phyloP scores from a whole-genome alignment of 2,888 invertebrate genomes.

The Eupithecia tripunctaria region DNA sequence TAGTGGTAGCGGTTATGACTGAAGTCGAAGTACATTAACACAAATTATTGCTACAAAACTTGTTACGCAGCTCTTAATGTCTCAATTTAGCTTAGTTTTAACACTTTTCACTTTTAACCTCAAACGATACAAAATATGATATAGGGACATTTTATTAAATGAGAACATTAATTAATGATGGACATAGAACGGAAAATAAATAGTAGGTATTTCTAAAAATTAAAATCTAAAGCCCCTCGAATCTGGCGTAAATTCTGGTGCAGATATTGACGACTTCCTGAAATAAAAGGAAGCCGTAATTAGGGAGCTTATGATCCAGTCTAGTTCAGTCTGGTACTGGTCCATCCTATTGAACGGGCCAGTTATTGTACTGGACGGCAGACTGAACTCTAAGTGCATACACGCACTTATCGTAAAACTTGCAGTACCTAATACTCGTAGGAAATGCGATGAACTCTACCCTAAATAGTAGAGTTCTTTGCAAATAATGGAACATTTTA shows the following conservation, averaged over 20 bases:
- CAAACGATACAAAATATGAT: background rate
- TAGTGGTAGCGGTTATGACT: background rate
- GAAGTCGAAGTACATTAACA: background rate
- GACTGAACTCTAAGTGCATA: too few relatives aligned
- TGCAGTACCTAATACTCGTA: too few relatives aligned
- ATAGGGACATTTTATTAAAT: background rate
- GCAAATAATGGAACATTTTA: too few relatives aligned
- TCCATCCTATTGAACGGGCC: too few relatives aligned
- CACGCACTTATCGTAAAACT: too few relatives aligned
- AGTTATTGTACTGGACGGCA: too few relatives aligned
- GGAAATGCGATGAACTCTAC: too few relatives aligned
- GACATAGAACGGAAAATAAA: background rate
- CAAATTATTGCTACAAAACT: too few relatives aligned
- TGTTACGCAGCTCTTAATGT: too few relatives aligned
- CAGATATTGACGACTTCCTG: background rate
- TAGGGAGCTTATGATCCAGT: background rate
- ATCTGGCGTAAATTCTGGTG: background rate
- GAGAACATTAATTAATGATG: background rate
- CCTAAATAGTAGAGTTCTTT: too few relatives aligned
- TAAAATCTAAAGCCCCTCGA: background rate
- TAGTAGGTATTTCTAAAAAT: background rate
- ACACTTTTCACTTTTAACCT: too few relatives aligned
- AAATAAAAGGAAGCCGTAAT: background rate
- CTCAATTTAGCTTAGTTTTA: too few relatives aligned
- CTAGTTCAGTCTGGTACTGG: background rate